Evolutionary conservation across 2,113 vertebrate genomes (phyloP).

Genomic region (Cochlearius cochlearius): DNA sequence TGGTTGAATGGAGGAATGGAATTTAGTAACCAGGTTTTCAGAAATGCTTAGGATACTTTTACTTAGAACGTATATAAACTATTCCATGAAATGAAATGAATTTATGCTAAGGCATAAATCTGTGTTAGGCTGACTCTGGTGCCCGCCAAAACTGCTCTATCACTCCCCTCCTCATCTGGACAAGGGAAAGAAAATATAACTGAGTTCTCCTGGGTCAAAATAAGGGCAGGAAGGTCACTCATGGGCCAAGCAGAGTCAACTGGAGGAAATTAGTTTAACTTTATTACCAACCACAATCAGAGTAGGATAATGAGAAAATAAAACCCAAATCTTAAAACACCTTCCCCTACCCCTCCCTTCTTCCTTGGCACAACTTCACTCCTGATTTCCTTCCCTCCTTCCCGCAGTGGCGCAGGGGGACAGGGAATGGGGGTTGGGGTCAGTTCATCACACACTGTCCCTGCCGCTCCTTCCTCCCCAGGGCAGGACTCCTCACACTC

Average conservation of each 20-base stretch:
- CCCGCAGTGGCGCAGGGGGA: not conserved
- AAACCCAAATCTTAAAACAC: not conserved
- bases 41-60: not conserved
- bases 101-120: not conserved
- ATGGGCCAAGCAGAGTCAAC: not conserved
- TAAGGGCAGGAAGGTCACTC: not conserved
- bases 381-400: not conserved
- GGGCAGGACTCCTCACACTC: too few relatives aligned
- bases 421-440: rapidly evolving
- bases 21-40: not conserved
- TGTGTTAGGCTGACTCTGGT: not conserved
- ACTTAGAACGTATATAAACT: not conserved
- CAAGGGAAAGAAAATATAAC: not conserved
- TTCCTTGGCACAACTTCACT: not conserved
- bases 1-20: not conserved
- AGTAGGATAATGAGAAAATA: not conserved
- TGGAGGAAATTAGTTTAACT: not conserved
- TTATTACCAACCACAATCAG: not conserved
- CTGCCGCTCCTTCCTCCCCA: not conserved
- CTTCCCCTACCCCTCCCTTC: not conserved
- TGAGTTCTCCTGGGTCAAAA: not conserved
- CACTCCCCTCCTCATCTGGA: not conserved
- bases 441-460: not conserved
- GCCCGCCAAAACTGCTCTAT: not conserved
- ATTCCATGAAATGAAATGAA: not conserved